Base-by-base conservation (phyloP, 2,797 vertebrate species). In the Lagorchestes hirsutus region DNA sequence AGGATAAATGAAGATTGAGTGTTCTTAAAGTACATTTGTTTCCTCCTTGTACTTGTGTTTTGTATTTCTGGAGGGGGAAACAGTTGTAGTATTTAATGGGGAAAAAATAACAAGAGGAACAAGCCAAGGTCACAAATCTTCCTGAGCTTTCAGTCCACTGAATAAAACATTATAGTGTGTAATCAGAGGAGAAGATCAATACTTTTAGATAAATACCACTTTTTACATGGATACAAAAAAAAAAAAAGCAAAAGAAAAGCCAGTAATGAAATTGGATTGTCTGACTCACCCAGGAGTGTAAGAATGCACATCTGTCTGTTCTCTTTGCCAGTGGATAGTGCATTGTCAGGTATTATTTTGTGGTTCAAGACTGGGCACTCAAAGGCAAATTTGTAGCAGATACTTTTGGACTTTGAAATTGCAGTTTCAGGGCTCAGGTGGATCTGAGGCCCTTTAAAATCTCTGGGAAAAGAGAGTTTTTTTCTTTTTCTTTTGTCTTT, bases 201-300 rank as follows among this genome's bases (percentile, higher is more conserved):
- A 62, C 0, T 94, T 50, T 28, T 56, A 93, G 92, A 54, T n/a
- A 96, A 96, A 93, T 55, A 90, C 54, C 1, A n/a, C 56, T 16
- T 97, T 95, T 95, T 82, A 93, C 56, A 92, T 87, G 90, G 67
- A 54, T 95, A 58, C 95, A 96, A 96, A 97, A 96, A n/a, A 67
- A 67, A 67, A 22, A 74, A 87, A 95, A 97, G 55, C 40, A 4
- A 96, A 93, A 95, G 93, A 87, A 93, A 92, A 94, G 94, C 57
- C 4, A 59, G 29, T 93, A 95, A 96, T 98, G 92, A 96, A 97
- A 91, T 93, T 0, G 96, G 96, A 97, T 98, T 97, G 93, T 97
- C 96, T 91, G 92, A 97, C 91, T 97, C 59, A 54, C 31, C 14
- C n/a, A 90, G 54, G 95, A 93, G 27, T 94, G 0, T 74, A 56